Evolutionary conservation across 1,140 invertebrate genomes (phyloP).

Genomic region (Episyrphus balteatus): DNA sequence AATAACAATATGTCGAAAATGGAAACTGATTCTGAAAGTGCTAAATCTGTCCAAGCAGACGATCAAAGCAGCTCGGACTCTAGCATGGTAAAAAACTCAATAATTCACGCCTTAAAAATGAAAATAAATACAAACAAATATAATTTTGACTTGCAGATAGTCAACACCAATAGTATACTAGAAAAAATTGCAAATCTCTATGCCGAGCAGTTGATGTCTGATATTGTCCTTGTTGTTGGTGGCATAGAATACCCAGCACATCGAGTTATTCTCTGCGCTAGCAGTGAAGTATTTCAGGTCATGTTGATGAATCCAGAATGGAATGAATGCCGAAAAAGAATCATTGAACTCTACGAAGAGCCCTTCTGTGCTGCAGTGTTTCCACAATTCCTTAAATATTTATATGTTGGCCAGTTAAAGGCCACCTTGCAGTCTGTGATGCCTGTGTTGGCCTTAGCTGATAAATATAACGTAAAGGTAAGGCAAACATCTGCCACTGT

Average conservation of each 20-base stretch:
- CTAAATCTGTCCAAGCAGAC: not conserved
- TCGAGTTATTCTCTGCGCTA: conserved; percentile 83
- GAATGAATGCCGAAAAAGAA: conserved; percentile 77
- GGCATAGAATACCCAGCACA: conserved; percentile 76
- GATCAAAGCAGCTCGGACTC: conserved; percentile 7
- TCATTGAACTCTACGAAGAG: conserved; percentile 75
- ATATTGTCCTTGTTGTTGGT: conserved; percentile 70
- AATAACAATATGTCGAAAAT: not conserved
- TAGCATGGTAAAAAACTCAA: conserved; percentile 10
- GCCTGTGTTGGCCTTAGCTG: conserved; percentile 75
- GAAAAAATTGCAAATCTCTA: conserved; percentile 73
- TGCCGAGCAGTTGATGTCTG: conserved; percentile 74
- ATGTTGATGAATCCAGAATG: conserved; percentile 92
- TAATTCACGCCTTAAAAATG: too few species aligned
- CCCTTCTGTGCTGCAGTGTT: conserved; percentile 74
- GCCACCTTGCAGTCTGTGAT: conserved; percentile 74
- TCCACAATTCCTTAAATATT: conserved; percentile 80
- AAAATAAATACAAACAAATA: too few species aligned
- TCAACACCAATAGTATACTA: conserved; percentile 67
- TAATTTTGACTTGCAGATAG: conserved; percentile 51
- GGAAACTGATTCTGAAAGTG: not conserved
- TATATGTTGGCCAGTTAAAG: conserved; percentile 84
- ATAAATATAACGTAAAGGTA: conserved; percentile 89
- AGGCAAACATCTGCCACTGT: conserved; percentile 1
- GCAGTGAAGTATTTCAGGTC: conserved; percentile 91